Evolutionary conservation across 2,888 invertebrate genomes (phyloP).

Genomic region (Sipha maydis): DNA sequence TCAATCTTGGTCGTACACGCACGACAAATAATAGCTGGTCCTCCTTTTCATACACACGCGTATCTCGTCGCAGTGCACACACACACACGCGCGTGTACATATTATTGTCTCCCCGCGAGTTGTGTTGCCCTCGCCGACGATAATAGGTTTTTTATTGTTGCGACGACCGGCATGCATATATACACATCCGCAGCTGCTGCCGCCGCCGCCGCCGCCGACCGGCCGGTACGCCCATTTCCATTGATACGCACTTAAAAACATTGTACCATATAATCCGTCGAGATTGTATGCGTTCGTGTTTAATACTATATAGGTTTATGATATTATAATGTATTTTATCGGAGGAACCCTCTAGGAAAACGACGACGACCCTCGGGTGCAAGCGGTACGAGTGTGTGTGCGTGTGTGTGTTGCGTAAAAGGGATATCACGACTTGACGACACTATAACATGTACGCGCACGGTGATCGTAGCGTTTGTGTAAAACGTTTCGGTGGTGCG

Average conservation of each 20-base stretch:
- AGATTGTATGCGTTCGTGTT: not conserved
- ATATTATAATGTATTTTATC: constrained; percentile 40
- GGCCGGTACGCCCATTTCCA: constrained; percentile 43
- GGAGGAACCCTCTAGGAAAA: constrained; percentile 32
- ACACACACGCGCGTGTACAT: not conserved
- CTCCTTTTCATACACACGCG: not conserved
- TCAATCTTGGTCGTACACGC: not conserved
- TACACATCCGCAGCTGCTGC: constrained; percentile 13
- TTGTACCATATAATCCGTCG: constrained; percentile 52
- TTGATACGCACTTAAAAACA: constrained; percentile 60
- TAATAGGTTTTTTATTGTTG: constrained; percentile 62
- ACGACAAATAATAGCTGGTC: not conserved
- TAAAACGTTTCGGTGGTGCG: not conserved
- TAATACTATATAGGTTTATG: constrained; percentile 4
- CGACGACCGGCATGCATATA: not conserved
- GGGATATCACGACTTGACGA: constrained; percentile 14
- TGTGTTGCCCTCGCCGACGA: constrained; percentile 27
- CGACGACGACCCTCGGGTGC: constrained; percentile 17
- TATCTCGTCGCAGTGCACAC: not conserved
- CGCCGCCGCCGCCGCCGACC: constrained; percentile 29
- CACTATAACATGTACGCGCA: not conserved
- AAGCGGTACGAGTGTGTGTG: not conserved
- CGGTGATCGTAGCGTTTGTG: not conserved
- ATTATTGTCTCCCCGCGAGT: not conserved
- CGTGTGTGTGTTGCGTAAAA: too few relatives aligned